Percentiles rank a stretch among this genome's conserved stretches.
Evolutionary conservation across 2,888 invertebrate genomes (phyloP).

Genomic region (Heliconius aoede): DNA sequence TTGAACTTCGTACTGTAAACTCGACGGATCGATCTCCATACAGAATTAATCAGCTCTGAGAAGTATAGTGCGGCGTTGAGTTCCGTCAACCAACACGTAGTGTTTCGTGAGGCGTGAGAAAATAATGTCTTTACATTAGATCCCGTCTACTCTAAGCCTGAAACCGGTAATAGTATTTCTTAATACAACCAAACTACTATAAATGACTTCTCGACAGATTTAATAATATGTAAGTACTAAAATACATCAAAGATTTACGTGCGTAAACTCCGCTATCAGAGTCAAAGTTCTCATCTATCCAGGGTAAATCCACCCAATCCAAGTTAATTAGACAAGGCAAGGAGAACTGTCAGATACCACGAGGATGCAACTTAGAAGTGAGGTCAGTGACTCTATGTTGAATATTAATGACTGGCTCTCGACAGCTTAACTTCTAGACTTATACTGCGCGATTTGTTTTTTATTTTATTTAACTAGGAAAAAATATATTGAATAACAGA

Average conservation of each 20-base stretch:
- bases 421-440: background rate
- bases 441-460: background rate
- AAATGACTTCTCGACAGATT: too few species aligned
- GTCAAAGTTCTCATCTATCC: slow-evolving; percentile 29
- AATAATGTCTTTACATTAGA: too few species aligned
- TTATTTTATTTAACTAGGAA: background rate
- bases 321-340: slow-evolving; percentile 40
- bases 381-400: slow-evolving; percentile 32
- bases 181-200: too few species aligned
- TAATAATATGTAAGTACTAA: slow-evolving; percentile 5
- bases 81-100: too few species aligned
- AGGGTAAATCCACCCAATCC: slow-evolving; percentile 33
- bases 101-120: too few species aligned
- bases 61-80: too few species aligned
- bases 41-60: background rate
- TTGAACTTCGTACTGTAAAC: background rate
- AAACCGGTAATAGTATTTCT: too few species aligned
- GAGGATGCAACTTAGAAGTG: slow-evolving; percentile 27
- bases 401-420: slow-evolving; percentile 17
- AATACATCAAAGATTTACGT: background rate
- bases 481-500: too few species aligned
- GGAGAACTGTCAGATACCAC: slow-evolving; percentile 36
- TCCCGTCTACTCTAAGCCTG: too few species aligned
- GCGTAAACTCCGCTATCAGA: slow-evolving; percentile 9
- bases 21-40: too few species aligned